phyloP scores from a whole-genome alignment of 1,140 invertebrate species.

The Mactra quadrangularis region DNA sequence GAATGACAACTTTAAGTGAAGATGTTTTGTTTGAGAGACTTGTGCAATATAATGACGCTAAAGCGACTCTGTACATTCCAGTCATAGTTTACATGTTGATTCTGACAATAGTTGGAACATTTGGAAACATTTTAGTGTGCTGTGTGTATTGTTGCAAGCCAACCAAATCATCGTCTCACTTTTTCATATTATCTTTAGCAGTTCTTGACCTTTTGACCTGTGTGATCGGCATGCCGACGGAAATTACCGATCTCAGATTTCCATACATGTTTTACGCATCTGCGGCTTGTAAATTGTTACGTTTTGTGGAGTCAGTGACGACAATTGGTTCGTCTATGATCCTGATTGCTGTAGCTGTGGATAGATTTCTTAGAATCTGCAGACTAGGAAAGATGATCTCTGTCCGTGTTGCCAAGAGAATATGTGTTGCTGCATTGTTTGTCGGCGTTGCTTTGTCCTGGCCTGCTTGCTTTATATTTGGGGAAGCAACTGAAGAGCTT shows the following conservation, averaged over 20 bases:
- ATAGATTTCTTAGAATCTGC: slow-evolving; percentile 79
- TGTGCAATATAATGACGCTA: slow-evolving; percentile 69
- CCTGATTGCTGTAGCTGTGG: slow-evolving; percentile 78
- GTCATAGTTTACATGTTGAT: slow-evolving; percentile 77
- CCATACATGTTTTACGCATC: slow-evolving; percentile 79
- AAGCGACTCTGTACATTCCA: slow-evolving; percentile 76
- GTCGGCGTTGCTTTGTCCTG: slow-evolving; percentile 75
- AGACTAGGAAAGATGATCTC: slow-evolving; percentile 75
- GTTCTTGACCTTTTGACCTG: slow-evolving; percentile 80
- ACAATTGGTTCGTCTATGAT: slow-evolving; percentile 79
- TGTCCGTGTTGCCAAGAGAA: slow-evolving; percentile 70
- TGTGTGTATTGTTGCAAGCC: slow-evolving; percentile 75
- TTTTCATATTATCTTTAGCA: slow-evolving; percentile 79
- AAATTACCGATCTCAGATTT: slow-evolving; percentile 78
- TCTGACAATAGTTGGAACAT: slow-evolving; percentile 75
- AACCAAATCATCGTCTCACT: slow-evolving; percentile 77
- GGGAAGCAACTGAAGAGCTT: slow-evolving; percentile 70
- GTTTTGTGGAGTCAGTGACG: slow-evolving; percentile 77
- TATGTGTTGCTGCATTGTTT: slow-evolving; percentile 74
- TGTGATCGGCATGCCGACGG: slow-evolving; percentile 79
- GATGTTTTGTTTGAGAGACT: slow-evolving; percentile 26
- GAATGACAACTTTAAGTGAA: slow-evolving; percentile 22
- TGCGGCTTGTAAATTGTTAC: slow-evolving; percentile 77
- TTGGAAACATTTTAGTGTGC: slow-evolving; percentile 77
- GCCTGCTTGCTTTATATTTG: slow-evolving; percentile 78